phyloP scores from a whole-genome alignment of 2,113 vertebrate genomes.

The Lycaon pictus region DNA sequence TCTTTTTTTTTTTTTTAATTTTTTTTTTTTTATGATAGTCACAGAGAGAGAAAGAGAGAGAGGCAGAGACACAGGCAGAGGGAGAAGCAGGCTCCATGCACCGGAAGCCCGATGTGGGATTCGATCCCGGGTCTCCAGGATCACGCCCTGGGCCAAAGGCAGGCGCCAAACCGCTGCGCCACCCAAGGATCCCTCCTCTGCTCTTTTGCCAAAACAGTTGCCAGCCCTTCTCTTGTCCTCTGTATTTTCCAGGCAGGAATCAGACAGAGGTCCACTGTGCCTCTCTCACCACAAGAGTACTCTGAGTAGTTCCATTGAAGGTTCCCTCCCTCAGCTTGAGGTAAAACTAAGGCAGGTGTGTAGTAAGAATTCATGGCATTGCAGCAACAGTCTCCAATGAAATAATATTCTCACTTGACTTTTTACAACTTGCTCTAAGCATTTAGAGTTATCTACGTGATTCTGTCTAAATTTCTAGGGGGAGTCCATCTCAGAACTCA shows the following conservation, averaged over 20 bases:
- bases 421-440: conserved; percentile 23
- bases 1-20: no score
- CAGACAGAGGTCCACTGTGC: not conserved
- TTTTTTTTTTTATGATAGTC: no score
- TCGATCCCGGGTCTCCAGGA: no score
- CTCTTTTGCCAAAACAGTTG: not conserved
- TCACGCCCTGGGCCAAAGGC: no score
- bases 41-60: no score
- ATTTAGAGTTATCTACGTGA: not conserved
- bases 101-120: no score
- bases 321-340: not conserved
- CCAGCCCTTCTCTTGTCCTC: not conserved
- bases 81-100: no score
- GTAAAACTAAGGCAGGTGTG: not conserved
- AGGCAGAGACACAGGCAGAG: no score
- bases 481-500: conserved; percentile 1
- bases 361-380: not conserved
- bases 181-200: no score
- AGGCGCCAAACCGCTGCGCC: no score
- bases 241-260: not conserved
- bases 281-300: not conserved
- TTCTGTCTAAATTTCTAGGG: conserved; percentile 50
- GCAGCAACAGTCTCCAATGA: not conserved
- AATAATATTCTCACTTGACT: conserved; percentile 7
- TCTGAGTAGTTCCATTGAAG: not conserved